Evolutionary conservation across 2,113 vertebrate species (phyloP).

Genomic region (Bucco capensis): DNA sequence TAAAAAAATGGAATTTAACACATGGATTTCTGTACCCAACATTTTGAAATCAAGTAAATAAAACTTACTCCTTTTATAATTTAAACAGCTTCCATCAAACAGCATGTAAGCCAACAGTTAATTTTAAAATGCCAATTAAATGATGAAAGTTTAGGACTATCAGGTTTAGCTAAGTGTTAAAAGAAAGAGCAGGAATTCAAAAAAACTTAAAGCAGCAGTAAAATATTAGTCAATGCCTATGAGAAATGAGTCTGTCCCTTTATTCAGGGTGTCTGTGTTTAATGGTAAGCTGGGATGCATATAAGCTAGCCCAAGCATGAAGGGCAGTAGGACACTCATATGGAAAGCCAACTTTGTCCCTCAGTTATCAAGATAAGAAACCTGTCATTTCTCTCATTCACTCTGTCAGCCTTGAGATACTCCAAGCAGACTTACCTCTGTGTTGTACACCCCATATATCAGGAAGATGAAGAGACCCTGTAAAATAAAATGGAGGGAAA

Average conservation of each 20-base stretch:
- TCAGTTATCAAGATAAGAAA: constrained; percentile 97
- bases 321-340: constrained; percentile 92
- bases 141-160: not conserved
- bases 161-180: constrained; percentile 79
- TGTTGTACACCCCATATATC: constrained; percentile 99
- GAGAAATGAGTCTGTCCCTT: constrained; percentile 97
- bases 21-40: not conserved
- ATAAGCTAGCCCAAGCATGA: constrained; percentile 98
- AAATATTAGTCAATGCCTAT: constrained; percentile 93
- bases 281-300: constrained; percentile 96
- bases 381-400: constrained; percentile 99
- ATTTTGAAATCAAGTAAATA: not conserved
- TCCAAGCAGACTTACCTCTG: constrained; percentile 96
- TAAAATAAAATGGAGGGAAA: constrained; percentile 81
- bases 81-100: not conserved
- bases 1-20: not conserved
- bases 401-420: constrained; percentile 99
- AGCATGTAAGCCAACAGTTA: not conserved
- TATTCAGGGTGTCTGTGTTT: constrained; percentile 92
- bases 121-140: not conserved
- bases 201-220: constrained; percentile 93
- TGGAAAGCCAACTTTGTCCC: constrained; percentile 84
- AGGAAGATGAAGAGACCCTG: constrained; percentile 99
- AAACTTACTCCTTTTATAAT: not conserved
- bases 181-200: constrained; percentile 85